phyloP scores from a whole-genome alignment of 2,888 invertebrate genomes.

The Pasiphila rectangulata region DNA sequence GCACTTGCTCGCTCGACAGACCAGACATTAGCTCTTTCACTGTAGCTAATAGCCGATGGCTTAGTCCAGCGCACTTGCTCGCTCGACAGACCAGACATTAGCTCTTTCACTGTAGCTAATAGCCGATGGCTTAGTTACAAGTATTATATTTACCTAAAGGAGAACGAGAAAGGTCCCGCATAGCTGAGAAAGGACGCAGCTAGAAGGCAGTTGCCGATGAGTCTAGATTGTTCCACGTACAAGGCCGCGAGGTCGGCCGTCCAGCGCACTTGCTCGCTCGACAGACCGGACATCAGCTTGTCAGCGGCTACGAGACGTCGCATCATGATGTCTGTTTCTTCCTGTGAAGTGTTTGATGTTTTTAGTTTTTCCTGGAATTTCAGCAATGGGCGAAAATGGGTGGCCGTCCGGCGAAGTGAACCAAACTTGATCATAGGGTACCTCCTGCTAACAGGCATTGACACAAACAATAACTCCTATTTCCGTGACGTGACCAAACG shows the following conservation, averaged over 20 bases:
- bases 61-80: conserved; percentile 90
- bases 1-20: conserved; percentile 89
- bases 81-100: conserved; percentile 91
- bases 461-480: too few relatives aligned
- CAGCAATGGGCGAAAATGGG: too few relatives aligned
- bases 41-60: too few relatives aligned
- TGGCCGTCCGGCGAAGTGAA: too few relatives aligned
- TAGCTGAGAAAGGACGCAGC: conserved; percentile 92
- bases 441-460: too few relatives aligned
- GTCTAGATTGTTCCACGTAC: conserved; percentile 85
- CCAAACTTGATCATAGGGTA: too few relatives aligned
- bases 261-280: conserved; percentile 93
- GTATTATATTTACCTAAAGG: conserved; percentile 73
- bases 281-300: conserved; percentile 91
- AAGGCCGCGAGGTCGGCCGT: conserved; percentile 86
- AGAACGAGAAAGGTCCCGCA: conserved; percentile 93
- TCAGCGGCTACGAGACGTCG: conserved; percentile 90
- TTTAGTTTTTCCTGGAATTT: too few relatives aligned
- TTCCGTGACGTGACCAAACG: too few relatives aligned
- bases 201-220: conserved; percentile 92
- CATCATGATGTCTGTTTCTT: conserved; percentile 91
- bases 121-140: too few relatives aligned
- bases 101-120: too few relatives aligned
- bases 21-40: conserved; percentile 93
- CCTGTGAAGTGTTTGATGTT: conserved; percentile 43